Conservation (phyloP, 2,888 invertebrate genomes). For the Alloplasta piceator region DNA sequence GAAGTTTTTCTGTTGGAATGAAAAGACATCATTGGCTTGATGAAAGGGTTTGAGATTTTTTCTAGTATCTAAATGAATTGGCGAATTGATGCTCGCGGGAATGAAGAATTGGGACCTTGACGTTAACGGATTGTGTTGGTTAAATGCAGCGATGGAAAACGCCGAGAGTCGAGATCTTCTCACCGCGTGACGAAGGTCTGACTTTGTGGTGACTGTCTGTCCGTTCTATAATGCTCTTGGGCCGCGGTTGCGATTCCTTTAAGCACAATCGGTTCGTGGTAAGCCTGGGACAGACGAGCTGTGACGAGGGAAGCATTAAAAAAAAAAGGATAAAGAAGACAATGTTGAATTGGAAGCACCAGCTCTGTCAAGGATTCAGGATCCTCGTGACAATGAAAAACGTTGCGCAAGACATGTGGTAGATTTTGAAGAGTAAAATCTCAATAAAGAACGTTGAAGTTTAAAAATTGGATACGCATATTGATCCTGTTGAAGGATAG, state of each 20-base stretch:
- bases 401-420: constrained; percentile 25
- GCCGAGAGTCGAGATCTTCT: constrained; percentile 44
- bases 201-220: constrained; percentile 41
- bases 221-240: constrained; percentile 21
- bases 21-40: not conserved
- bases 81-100: constrained; percentile 15
- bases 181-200: constrained; percentile 52
- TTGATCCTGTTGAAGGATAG: too few relatives aligned
- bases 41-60: not conserved
- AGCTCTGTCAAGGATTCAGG: not conserved
- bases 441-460: constrained; percentile 13
- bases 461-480: too few relatives aligned
- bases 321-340: not conserved
- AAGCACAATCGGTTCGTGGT: not conserved
- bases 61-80: constrained; percentile 31
- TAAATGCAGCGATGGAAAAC: constrained; percentile 39
- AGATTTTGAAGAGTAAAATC: constrained; percentile 31
- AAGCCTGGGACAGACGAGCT: not conserved
- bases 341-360: not conserved
- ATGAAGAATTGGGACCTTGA: constrained; percentile 38
- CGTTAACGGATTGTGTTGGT: constrained; percentile 27
- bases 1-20: not conserved
- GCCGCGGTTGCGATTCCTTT: not conserved
- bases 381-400: constrained; percentile 40
- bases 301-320: not conserved